These are phyloP conservation scores for Drosophila helvetica DNA, from an alignment of 2,888 invertebrate genomes.

Conservation along the genomic window DNA sequence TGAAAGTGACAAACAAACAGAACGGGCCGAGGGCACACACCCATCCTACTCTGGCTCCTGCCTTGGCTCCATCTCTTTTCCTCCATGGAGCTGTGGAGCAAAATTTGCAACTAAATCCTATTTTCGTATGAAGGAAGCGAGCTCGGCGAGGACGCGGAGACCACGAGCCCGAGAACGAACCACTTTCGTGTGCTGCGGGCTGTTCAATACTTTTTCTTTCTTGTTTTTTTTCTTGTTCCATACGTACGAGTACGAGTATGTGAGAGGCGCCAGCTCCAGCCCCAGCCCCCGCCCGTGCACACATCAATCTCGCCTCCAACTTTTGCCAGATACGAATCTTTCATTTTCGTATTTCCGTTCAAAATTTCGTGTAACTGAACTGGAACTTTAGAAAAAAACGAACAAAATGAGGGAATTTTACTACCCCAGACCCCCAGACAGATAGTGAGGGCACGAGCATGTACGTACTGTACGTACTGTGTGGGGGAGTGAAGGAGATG, in stretches of 20 bases:
- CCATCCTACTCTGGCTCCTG: neutral
- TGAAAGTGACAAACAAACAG: conserved; percentile 74
- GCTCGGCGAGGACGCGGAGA: conserved; percentile 34
- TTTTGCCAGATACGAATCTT: conserved; percentile 72
- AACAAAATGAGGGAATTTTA: conserved; percentile 26
- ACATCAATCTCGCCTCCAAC: conserved; percentile 73
- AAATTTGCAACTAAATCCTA: conserved; percentile 75
- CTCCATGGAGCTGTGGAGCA: conserved; percentile 14
- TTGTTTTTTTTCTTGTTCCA: conserved; percentile 11
- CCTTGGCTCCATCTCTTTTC: neutral
- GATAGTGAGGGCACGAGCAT: conserved; percentile 22
- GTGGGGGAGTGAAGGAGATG: conserved; percentile 8
- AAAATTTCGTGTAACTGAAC: conserved; percentile 70
- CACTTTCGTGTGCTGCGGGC: conserved; percentile 69
- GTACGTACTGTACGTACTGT: too few relatives aligned
- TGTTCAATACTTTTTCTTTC: conserved; percentile 56
- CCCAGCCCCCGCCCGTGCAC: conserved; percentile 52
- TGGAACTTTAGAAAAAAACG: conserved; percentile 55
- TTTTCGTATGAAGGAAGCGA: conserved; percentile 59
- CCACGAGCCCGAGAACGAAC: conserved; percentile 37
- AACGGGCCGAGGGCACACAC: conserved; percentile 51
- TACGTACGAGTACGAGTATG: neutral
- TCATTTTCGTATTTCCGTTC: conserved; percentile 76
- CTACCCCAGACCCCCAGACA: conserved; percentile 35
- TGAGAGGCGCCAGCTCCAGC: neutral